Percentiles rank a stretch among this genome's conserved stretches.
Evolutionary conservation across 2,797 vertebrate species (phyloP).

Genomic region (Typhlichthys subterraneus): DNA sequence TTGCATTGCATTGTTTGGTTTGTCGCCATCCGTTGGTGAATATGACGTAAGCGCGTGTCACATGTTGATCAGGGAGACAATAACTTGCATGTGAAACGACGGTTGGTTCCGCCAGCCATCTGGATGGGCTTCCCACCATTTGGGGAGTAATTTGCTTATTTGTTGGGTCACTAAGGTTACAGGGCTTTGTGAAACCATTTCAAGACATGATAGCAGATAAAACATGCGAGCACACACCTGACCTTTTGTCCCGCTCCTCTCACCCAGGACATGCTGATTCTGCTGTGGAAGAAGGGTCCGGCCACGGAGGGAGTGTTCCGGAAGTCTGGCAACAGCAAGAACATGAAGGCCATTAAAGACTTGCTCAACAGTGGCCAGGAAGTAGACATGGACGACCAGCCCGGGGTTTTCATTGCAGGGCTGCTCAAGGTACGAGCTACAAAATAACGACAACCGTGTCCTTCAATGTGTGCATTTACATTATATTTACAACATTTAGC

Average conservation of each 20-base stretch:
- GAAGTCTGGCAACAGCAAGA: slow-evolving; percentile 85
- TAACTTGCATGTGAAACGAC: no score
- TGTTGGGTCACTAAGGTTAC: no score
- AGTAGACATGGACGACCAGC: slow-evolving; percentile 79
- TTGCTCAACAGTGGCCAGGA: slow-evolving; percentile 81
- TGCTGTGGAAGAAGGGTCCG: slow-evolving; percentile 85
- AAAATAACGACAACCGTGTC: background rate
- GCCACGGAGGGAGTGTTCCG: slow-evolving; percentile 92
- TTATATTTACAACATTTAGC: no score
- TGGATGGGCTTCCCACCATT: no score
- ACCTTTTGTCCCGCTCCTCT: background rate
- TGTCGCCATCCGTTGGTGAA: no score
- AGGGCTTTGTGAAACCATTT: no score
- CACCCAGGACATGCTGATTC: slow-evolving; percentile 83
- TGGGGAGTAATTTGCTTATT: no score
- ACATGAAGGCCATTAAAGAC: slow-evolving; percentile 85
- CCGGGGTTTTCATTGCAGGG: slow-evolving; percentile 85
- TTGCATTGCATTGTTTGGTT: background rate
- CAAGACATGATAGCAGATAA: no score
- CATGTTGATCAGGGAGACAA: no score
- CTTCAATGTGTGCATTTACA: background rate
- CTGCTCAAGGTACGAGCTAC: slow-evolving; percentile 85
- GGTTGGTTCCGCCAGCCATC: no score
- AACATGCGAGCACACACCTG: background rate
- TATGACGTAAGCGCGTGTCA: no score